A percentile compares a stretch with the other conserved stretches of the same genome.
These are phyloP conservation scores for Molanna angustata DNA, from an alignment of 2,888 invertebrate species.

Conservation along the genomic window DNA sequence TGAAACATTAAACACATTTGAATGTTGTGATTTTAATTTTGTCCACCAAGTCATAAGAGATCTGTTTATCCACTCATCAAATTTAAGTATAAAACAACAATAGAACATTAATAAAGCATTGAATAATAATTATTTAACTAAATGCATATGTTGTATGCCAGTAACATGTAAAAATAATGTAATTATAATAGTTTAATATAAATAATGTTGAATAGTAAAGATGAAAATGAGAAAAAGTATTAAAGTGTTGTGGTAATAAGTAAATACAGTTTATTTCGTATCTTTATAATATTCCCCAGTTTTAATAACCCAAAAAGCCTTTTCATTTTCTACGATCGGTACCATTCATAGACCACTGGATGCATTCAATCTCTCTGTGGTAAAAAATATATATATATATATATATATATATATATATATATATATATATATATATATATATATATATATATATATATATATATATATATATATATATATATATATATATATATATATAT, in stretches of 20 bases:
- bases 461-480: too few relatives aligned
- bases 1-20: slow-evolving; percentile 26
- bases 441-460: too few relatives aligned
- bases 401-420: too few relatives aligned
- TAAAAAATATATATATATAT: too few relatives aligned
- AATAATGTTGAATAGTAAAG: slow-evolving; percentile 22
- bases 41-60: slow-evolving; percentile 20
- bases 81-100: slow-evolving; percentile 28
- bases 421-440: too few relatives aligned
- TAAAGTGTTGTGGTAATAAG: slow-evolving; percentile 5
- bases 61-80: slow-evolving; percentile 24
- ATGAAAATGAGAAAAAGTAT: slow-evolving; percentile 13
- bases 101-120: slow-evolving; percentile 28
- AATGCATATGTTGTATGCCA: slow-evolving; percentile 24
- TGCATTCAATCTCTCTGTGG: too few relatives aligned
- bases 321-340: not conserved
- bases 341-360: not conserved
- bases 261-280: slow-evolving; percentile 7
- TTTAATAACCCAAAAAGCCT: not conserved
- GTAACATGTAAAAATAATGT: slow-evolving; percentile 27
- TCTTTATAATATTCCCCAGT: slow-evolving; percentile 2
- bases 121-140: slow-evolving; percentile 29
- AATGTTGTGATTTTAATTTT: slow-evolving; percentile 28
- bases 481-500: too few relatives aligned
- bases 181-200: slow-evolving; percentile 23